Evolutionary conservation across 2,797 vertebrate genomes (phyloP), one percentile per base, ranked within the genome.

Genomic region (Galaxias olidus): DNA sequence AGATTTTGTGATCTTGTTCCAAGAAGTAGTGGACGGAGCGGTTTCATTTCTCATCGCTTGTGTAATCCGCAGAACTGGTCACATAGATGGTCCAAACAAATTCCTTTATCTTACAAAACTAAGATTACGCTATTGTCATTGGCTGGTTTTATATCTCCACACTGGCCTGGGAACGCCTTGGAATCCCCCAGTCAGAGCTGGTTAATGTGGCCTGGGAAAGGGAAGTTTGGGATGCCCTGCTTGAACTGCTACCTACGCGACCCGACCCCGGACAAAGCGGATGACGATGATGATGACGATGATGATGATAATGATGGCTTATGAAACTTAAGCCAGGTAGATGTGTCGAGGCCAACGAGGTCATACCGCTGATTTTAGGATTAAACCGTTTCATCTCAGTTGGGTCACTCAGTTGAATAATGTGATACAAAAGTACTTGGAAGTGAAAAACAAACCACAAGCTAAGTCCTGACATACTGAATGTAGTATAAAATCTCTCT

Each of bases 381-480:
- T 80, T 79, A 76, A 82, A 84, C 64, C 65, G 55, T 64, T 71
- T 75, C 48, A 65, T 72, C 55, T 72, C 54, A 57, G 17, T 48
- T 46, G 13, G 43, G 76, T 71, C 59, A 51, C 61, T 71, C 44
- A 47, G 62, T n/a, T 59, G 73, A 63, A 53, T 68, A 70, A 71
- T 77, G 57, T 67, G 69, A 62, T 40, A n/a, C n/a, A 51, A 8
- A 73, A 61, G 52, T 55, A 69, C 68, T 1, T 70, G 13, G 61
- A 66, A 64, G 30, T 2, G 30, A 30, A 30, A 30, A 30, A 6
- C 30, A 30, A n/a, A 30, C 30, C 30, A 30, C 30, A 30, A 30
- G 30, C 30, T 30, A 30, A 30, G 30, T 3, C 30, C 30, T 30
- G 30, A 30, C 30, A 30, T 6, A 30, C 3, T 30, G 30, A 6